Percentiles rank a stretch among this genome's conserved stretches.
These are phyloP conservation scores for Lasioglossum villosulum DNA, from an alignment of 2,888 invertebrate genomes.

Conservation along the genomic window DNA sequence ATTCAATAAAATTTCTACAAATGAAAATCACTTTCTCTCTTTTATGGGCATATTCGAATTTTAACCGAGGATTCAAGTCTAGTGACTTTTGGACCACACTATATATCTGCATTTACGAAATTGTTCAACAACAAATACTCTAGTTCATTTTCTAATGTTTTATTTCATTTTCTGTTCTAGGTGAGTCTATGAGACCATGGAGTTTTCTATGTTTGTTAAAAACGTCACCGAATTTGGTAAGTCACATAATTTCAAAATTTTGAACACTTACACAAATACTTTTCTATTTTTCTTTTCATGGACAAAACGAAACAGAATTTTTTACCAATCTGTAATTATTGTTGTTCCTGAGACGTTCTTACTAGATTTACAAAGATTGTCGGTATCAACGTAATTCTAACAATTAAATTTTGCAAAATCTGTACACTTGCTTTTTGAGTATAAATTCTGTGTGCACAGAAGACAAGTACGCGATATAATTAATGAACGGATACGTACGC, in stretches of 20 bases:
- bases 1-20: not conserved
- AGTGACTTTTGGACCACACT: not conserved
- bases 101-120: not conserved
- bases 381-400: not conserved
- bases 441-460: not conserved
- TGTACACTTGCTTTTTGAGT: not conserved
- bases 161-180: not conserved
- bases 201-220: not conserved
- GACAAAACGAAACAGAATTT: not conserved
- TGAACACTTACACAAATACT: too few relatives aligned
- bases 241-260: not conserved
- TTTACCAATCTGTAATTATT: not conserved
- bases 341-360: not conserved
- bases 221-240: not conserved
- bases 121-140: not conserved
- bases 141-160: not conserved
- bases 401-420: not conserved
- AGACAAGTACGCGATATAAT: not conserved
- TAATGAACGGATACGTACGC: not conserved
- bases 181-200: not conserved
- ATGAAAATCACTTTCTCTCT: too few relatives aligned
- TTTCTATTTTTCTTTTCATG: not conserved
- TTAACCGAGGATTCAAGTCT: not conserved
- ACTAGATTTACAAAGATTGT: not conserved
- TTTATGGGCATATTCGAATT: too few relatives aligned